Base-by-base conservation (phyloP, 2,797 vertebrate genomes). In the Siniperca obscura region DNA sequence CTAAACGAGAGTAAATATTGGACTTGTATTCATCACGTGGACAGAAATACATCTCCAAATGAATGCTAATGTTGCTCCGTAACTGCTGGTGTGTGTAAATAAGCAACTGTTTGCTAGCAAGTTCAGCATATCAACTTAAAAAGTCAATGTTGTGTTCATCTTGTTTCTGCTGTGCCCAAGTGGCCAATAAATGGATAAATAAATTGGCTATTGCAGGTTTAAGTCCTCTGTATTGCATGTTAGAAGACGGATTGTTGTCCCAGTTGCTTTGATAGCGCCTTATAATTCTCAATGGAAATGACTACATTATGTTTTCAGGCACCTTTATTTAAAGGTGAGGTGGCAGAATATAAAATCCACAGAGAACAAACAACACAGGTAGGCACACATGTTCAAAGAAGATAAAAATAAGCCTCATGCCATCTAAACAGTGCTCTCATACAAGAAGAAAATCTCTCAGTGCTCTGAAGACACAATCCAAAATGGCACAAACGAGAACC, bases 311-410 rank as follows among this genome's bases (percentile, higher is more conserved):
- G 70, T 84, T 92, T 86, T 90, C 72, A 91, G 73, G 87, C 95
- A 95, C 88, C 94, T 98, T 99, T 98, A 98, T 98, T 99, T 95
- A 92, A 96, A 97, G 97, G 96, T 96, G 95, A 92, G 74, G 95
- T 97, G 96, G 91, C 93, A 95, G 92, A 95, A 83, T 86, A 89
- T 84, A 81, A 94, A 96, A 95, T 76, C 92, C 95, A 93, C 53
- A 90, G 94, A 96, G 91, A 95, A 95, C 88, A 92, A 95, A 96
- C 94, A 96, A 95, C 90, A 93, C 92, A 94, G 94, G 88, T 90
- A 96, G 94, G 92, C 94, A 96, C 96, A 91, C 94, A 93, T 94
- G 94, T 96, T 96, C 93, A 95, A 94, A 93, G 90, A 89, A 89
- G 81, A 86, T 90, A 90, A 90, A 91, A 93, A 95, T 92, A 92